Evolutionary conservation across 2,113 vertebrate species (phyloP).

Genomic region (Nibea albiflora): DNA sequence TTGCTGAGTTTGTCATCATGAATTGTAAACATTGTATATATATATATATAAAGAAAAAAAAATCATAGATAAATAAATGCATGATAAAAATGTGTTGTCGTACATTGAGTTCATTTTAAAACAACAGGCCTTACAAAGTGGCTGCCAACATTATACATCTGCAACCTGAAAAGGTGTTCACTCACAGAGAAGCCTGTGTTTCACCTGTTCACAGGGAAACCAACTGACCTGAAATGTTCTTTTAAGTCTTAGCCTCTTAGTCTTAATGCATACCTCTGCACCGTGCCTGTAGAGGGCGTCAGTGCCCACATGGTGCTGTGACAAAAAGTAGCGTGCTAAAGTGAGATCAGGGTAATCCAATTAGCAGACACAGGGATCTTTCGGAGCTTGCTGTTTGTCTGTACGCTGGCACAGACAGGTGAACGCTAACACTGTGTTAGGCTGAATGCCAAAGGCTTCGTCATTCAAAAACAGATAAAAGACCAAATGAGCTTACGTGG

Average conservation of each 20-base stretch:
- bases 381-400: not conserved
- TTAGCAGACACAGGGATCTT: not conserved
- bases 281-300: conserved; percentile 1
- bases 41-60: conserved; percentile 5
- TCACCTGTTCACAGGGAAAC: not conserved
- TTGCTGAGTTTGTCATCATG: conserved; percentile 37
- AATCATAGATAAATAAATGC: conserved; percentile 52
- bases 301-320: not conserved
- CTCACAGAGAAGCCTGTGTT: not conserved
- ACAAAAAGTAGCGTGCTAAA: not conserved
- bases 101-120: conserved; percentile 9
- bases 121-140: not conserved
- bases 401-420: not conserved
- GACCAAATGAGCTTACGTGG: not conserved
- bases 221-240: not conserved
- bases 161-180: not conserved
- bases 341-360: conserved; percentile 22
- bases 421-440: not conserved
- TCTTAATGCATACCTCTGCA: not conserved
- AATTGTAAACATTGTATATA: conserved; percentile 57
- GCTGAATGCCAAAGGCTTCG: not conserved
- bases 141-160: not conserved
- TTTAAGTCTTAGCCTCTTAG: not conserved
- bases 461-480: not conserved
- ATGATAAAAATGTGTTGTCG: conserved; percentile 49